Conservation (phyloP, 2,888 invertebrate genomes). For the Drosophila picticornis region DNA sequence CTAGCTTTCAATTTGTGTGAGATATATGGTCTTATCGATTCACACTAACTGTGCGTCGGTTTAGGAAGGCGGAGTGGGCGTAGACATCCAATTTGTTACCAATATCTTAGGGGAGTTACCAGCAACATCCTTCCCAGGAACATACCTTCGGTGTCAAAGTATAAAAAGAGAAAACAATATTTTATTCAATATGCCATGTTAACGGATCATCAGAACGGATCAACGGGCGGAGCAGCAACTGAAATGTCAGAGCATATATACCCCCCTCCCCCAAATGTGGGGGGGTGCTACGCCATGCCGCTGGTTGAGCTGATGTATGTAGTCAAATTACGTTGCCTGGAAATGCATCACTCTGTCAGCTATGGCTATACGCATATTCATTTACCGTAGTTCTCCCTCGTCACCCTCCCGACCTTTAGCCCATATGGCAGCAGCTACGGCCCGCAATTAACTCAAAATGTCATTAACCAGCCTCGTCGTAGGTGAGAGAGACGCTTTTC, state of each 20-base stretch:
- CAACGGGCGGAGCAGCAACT: slow-evolving; percentile 38
- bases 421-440: slow-evolving; percentile 65
- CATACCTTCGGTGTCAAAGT: no score
- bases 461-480: slow-evolving; percentile 74
- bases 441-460: slow-evolving; percentile 79
- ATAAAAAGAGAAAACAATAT: slow-evolving; percentile 4
- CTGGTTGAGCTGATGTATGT: slow-evolving; percentile 52
- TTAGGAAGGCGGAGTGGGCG: no score
- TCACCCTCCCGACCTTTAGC: slow-evolving; percentile 37
- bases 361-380: slow-evolving; percentile 59
- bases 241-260: slow-evolving; percentile 23
- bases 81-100: no score
- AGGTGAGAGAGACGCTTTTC: slow-evolving; percentile 66
- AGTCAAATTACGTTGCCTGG: slow-evolving; percentile 80
- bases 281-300: slow-evolving; percentile 31
- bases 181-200: slow-evolving; percentile 30
- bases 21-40: no score
- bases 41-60: no score
- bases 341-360: slow-evolving; percentile 52
- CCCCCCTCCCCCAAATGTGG: slow-evolving; percentile 14
- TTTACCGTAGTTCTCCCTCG: slow-evolving; percentile 58
- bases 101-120: no score
- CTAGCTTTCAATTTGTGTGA: no score
- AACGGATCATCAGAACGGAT: slow-evolving; percentile 61
- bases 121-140: no score